phyloP scores from a whole-genome alignment of 2,113 vertebrate genomes.

The Peromyscus leucopus region DNA sequence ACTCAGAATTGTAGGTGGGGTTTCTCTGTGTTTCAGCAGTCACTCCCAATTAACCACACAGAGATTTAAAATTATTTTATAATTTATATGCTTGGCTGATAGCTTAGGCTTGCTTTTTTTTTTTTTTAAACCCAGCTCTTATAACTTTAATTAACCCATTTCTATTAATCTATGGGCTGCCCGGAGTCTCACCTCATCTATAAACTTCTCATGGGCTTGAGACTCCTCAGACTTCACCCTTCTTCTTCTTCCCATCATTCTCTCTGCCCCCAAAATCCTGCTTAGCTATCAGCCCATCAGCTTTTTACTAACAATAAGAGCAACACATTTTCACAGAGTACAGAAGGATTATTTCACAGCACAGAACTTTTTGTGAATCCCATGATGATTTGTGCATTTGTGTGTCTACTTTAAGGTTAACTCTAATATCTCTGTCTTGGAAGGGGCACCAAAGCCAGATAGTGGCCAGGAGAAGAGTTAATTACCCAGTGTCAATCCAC shows the following conservation, averaged over 20 bases:
- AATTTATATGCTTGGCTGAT: no score
- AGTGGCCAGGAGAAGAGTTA: background rate
- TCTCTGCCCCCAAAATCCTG: background rate
- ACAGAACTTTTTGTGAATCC: background rate
- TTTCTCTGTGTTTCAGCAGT: no score
- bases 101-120: no score
- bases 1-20: background rate
- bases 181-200: background rate
- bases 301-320: background rate
- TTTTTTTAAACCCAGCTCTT: no score
- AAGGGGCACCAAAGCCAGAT: background rate
- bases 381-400: background rate
- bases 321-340: background rate
- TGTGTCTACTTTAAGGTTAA: background rate
- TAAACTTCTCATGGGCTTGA: background rate
- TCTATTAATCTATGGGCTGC: background rate
- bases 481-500: background rate
- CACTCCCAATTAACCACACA: no score
- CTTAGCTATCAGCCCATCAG: background rate
- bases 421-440: conserved; percentile 10
- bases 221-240: background rate
- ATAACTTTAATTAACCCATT: no score
- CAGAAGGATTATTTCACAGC: background rate
- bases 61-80: no score
- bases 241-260: background rate